phyloP scores from a whole-genome alignment of 2,797 vertebrate genomes.

The Champsocephalus esox region DNA sequence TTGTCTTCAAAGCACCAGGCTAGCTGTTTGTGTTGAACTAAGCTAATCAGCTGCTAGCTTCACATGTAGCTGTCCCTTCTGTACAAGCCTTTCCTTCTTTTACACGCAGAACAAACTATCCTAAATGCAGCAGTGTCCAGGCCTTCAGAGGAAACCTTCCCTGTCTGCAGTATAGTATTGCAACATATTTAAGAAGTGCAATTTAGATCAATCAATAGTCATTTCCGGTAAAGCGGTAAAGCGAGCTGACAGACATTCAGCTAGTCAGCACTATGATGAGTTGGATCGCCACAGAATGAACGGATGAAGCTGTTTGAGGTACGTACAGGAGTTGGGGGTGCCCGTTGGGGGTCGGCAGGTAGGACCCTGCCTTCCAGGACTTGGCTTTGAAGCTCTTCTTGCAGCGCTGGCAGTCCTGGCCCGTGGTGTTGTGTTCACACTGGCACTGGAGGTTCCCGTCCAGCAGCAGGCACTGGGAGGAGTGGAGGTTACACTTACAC shows the following conservation, averaged over 20 bases:
- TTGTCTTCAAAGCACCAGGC: background rate
- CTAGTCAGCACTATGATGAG: constrained; percentile 5
- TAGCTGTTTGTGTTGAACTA: constrained; percentile 2
- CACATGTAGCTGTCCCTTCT: background rate
- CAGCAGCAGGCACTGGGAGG: constrained; percentile 91
- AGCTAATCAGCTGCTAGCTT: background rate
- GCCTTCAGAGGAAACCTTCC: background rate
- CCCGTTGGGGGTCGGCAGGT: constrained; percentile 92
- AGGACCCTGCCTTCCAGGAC: constrained; percentile 96
- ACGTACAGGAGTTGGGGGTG: constrained; percentile 95
- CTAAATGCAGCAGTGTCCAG: background rate
- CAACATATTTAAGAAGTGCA: background rate
- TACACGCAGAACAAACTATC: constrained; percentile 3
- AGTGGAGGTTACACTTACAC: constrained; percentile 98
- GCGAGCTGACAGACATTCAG: background rate
- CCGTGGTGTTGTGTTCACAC: constrained; percentile 98
- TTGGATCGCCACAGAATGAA: background rate
- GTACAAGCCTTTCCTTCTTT: background rate
- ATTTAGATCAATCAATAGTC: background rate
- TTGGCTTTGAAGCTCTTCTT: constrained; percentile 95
- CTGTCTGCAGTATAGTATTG: background rate
- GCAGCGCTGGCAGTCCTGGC: constrained; percentile 96
- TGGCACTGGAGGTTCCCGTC: constrained; percentile 96
- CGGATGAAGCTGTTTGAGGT: constrained; percentile 2
- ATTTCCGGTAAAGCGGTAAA: background rate